Base-by-base conservation (phyloP, 1,140 invertebrate species). In the Sesamia nonagrioides region DNA sequence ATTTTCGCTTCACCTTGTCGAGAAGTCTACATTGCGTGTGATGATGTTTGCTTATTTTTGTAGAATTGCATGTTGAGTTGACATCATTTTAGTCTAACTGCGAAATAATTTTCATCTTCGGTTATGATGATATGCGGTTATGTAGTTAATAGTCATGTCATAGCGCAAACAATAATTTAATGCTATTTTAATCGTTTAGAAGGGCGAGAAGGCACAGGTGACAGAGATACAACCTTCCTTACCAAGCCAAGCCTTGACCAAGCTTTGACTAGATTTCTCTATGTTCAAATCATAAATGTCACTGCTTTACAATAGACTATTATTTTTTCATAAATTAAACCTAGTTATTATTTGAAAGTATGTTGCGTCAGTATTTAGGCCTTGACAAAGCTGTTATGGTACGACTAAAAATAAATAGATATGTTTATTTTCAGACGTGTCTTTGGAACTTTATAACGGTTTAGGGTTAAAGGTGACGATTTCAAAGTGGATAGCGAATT, bases 221-320 rank as follows among this genome's bases (percentile, higher is more conserved):
- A 35, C 50, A 21, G 40, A 21, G 0, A 37, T 40, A 37, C 33
- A 54, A 37, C 48, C 18, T 54, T 74, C 52, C 48, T 8, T 17
- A 71, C 60, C 9, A 11, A 66, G 17, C 27, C 13, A 71, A 71
- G 48, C 68, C 68, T 71, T 71, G 68, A 54, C 68, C 68, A n/a
- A n/a, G n/a, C n/a, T n/a, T n/a, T n/a, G n/a, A 54, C 15, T n/a
- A 54, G 68, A 71, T 71, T 71, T 71, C 68, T 33, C 68, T 54
- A 45, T 35, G 68, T 37, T 45, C 7, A 71, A 17, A n/a, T n/a
- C n/a, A n/a, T n/a, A n/a, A n/a, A n/a, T 40, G 42, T 45, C 42
- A 45, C 37, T 13, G 13, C 18, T 27, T 33, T 58, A 58, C 35
- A 63, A 66, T 40, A 11, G 9, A 11, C 17, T 0, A 17, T 63